Conservation (phyloP, 2,888 invertebrate species). For the Monochamus alternatus region DNA sequence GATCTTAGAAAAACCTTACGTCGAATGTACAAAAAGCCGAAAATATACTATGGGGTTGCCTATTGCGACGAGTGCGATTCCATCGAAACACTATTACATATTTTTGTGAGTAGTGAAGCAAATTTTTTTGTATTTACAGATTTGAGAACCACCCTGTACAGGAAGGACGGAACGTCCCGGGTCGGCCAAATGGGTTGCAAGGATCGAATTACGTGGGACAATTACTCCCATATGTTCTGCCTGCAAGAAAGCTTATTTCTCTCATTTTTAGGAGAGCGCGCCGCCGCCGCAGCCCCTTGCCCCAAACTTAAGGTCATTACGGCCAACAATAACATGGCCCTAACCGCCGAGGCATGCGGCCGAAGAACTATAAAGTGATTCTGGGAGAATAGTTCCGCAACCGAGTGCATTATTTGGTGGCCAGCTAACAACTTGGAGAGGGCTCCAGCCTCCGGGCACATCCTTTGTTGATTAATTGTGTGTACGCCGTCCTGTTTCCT, state of each 20-base stretch:
- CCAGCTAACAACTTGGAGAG: constrained; percentile 57
- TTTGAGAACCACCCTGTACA: too few species aligned
- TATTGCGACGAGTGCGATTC: too few species aligned
- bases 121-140: background rate
- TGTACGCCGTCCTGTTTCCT: constrained; percentile 55
- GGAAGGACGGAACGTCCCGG: background rate
- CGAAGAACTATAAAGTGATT: constrained; percentile 64
- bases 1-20: too few species aligned
- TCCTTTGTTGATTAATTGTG: constrained; percentile 64
- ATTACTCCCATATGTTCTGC: background rate
- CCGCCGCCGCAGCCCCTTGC: constrained; percentile 51
- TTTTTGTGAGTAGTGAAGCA: too few species aligned
- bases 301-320: constrained; percentile 59
- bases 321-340: constrained; percentile 62
- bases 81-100: too few species aligned
- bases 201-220: background rate
- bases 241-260: background rate
- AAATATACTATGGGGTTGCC: too few species aligned
- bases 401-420: constrained; percentile 63
- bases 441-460: constrained; percentile 48
- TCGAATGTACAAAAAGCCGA: too few species aligned
- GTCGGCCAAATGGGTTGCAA: constrained; percentile 32
- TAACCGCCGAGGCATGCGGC: constrained; percentile 60
- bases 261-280: constrained; percentile 26
- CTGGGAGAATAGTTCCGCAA: constrained; percentile 63